These are phyloP conservation scores for Microtus ochrogaster DNA, from an alignment of 2,113 vertebrate genomes.

Conservation along the genomic window DNA sequence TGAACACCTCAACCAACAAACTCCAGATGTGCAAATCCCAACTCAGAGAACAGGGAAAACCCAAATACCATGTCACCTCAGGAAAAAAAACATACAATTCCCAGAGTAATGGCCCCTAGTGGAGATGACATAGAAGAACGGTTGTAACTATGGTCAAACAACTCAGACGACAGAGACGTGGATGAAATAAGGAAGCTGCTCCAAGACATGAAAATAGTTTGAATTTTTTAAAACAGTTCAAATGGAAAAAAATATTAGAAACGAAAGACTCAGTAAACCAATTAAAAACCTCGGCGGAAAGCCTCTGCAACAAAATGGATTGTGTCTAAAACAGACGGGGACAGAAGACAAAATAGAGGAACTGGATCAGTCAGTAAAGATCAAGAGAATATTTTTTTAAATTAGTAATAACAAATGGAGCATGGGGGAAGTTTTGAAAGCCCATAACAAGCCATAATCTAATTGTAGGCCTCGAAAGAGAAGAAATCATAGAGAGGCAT, in stretches of 20 bases:
- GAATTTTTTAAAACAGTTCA: background rate
- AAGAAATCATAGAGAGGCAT: background rate
- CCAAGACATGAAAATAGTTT: background rate
- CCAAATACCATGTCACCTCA: background rate
- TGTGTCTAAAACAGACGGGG: background rate
- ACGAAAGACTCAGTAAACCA: background rate
- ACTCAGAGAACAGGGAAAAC: background rate
- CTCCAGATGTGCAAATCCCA: background rate
- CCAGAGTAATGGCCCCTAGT: background rate
- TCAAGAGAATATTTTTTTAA: background rate
- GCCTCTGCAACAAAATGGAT: background rate
- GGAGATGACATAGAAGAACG: background rate
- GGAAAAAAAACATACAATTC: background rate
- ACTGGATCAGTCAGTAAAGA: background rate
- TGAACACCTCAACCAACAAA: background rate
- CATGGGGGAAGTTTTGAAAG: background rate
- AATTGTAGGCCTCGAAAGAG: background rate
- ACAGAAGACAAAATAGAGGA: background rate
- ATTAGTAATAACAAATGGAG: background rate
- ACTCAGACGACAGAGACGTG: background rate
- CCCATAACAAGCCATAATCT: background rate
- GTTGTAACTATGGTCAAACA: background rate
- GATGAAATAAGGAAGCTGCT: background rate
- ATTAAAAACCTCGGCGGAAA: too few relatives aligned
- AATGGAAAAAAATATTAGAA: background rate